Conservation (phyloP, 2,113 vertebrate species). For the Asarcornis scutulata region DNA sequence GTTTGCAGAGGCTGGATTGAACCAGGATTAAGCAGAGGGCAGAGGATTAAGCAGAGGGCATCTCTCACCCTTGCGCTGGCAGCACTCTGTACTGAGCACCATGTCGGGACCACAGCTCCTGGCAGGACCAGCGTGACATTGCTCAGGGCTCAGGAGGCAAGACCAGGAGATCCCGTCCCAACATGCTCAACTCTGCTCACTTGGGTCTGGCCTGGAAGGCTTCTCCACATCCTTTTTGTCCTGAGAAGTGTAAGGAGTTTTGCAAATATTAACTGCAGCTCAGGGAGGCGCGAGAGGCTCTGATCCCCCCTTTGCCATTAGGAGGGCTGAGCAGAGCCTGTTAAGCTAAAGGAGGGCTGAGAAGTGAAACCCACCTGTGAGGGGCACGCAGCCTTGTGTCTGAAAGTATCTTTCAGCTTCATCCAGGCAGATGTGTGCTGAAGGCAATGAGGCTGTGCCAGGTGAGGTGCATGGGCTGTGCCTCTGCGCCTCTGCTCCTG, state of each 20-base stretch:
- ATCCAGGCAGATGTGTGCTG: background rate
- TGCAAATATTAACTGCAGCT: background rate
- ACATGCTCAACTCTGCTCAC: rapidly evolving
- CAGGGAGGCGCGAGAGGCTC: background rate
- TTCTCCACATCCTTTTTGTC: background rate
- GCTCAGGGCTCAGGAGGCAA: no score
- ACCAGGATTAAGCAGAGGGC: background rate
- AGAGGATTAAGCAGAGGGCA: background rate
- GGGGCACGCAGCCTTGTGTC: background rate
- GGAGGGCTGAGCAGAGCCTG: background rate
- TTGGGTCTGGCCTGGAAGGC: background rate
- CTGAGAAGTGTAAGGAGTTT: background rate
- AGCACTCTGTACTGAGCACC: background rate
- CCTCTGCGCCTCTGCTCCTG: background rate
- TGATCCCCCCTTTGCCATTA: background rate
- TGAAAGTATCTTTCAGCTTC: background rate
- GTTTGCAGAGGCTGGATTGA: background rate
- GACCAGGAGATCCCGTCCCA: background rate
- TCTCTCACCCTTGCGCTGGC: background rate
- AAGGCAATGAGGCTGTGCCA: rapidly evolving
- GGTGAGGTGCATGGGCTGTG: background rate
- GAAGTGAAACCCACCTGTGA: background rate
- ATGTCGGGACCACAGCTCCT: background rate
- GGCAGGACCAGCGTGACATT: no score
- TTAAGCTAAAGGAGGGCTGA: background rate